Evolutionary conservation across 2,797 vertebrate species (phyloP), one percentile per base, ranked within the genome.

Genomic region (Alosa sapidissima): DNA sequence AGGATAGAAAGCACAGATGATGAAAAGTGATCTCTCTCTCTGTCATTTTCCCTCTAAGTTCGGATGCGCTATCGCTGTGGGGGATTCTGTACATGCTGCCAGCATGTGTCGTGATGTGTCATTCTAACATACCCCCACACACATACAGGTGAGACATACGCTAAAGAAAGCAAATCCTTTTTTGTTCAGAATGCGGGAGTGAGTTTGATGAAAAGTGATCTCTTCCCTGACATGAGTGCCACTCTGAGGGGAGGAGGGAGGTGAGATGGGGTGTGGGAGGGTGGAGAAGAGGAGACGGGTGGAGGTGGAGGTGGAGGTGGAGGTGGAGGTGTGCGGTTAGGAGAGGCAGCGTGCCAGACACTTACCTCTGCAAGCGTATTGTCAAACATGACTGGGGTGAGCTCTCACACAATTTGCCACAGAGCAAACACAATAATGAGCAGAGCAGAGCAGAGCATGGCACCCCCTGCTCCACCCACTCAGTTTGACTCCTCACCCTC

Each of bases 161-260:
- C 45, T 78, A 47, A 47, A 78, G 41, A 78, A 41, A 78, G 19
- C 6, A 2, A 78, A 78, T 21, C 36, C 68, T 78, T 45, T 19
- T 41, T 54, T 2, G 41, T 13, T 16, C 36, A 41, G 13, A 75
- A 75, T 75, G 68, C 68, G 45, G 81, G 14, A 83, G 82, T 52
- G 82, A 83, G 84, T 62, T 58, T 85, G 28, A 16, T 49, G 82
- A 62, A 81, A 83, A 82, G 85, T 58, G 82, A 86, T 82, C 87
- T 85, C 72, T 81, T 78, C 82, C 41, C 36, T 47, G 72, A 45
- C 41, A 75, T 5, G 1, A 47, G 41, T 78, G 16, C 41, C 16
- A 21, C 16, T 78, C 16, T 16, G 41, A 78, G 36, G 36, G 36
- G 36, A 45, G 19, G 33, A 24, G 33, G 65, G 28, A 14, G 3